Conservation (phyloP, 2,797 vertebrate species). For the Rhabdomys pumilio region DNA sequence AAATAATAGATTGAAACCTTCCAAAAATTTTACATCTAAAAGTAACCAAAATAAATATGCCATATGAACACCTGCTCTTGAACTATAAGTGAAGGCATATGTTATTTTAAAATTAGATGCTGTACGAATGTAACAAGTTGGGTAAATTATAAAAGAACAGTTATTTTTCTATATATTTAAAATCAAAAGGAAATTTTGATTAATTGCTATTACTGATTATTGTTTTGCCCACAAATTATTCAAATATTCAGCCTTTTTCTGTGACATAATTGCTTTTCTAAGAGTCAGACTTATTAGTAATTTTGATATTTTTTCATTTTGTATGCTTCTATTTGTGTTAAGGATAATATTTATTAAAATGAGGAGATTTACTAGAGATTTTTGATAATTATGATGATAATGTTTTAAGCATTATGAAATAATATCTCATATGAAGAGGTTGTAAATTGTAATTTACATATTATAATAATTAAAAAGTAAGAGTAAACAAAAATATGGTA, state of each 20-base stretch:
- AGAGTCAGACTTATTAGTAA: background rate
- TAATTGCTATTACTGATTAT: background rate
- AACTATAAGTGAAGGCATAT: background rate
- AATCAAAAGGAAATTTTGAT: conserved; percentile 26
- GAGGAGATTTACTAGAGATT: background rate
- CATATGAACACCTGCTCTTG: background rate
- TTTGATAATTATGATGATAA: background rate
- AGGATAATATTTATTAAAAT: background rate
- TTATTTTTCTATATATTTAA: background rate
- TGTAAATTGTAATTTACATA: background rate
- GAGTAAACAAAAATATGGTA: background rate
- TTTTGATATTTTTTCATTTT: conserved; percentile 20
- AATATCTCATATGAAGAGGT: background rate
- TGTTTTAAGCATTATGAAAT: background rate
- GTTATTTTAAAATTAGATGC: background rate
- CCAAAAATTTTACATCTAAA: conserved; percentile 69
- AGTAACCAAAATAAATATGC: conserved; percentile 50
- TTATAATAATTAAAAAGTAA: conserved; percentile 5
- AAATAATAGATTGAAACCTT: conserved; percentile 66
- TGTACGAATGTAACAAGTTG: background rate
- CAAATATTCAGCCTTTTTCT: background rate
- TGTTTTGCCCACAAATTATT: background rate
- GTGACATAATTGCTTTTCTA: background rate
- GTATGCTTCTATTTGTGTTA: background rate
- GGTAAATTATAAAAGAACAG: background rate